These are phyloP conservation scores for Burhinus bistriatus DNA, from an alignment of 2,113 vertebrate genomes.

Conservation along the genomic window DNA sequence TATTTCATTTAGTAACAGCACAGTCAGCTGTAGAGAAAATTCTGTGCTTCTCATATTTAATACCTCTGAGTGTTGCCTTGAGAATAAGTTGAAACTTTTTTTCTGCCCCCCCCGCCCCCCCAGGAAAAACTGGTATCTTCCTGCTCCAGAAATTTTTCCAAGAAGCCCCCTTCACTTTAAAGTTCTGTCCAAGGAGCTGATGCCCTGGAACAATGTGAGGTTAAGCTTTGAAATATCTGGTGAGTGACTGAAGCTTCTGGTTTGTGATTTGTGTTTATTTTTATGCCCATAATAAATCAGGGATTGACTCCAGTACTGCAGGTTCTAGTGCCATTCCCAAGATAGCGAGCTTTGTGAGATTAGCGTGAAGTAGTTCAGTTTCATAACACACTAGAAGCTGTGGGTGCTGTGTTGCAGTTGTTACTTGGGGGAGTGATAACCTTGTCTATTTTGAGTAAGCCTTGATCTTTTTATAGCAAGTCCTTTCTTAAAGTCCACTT, in stretches of 20 bases:
- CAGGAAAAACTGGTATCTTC: conserved; percentile 97
- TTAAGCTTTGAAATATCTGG: conserved; percentile 89
- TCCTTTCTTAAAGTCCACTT: neutral
- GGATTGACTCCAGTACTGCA: neutral
- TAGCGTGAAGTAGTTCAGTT: neutral
- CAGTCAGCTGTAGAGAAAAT: neutral
- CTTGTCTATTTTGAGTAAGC: neutral
- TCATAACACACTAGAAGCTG: neutral
- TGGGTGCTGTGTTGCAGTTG: neutral
- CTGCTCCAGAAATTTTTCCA: conserved; percentile 82
- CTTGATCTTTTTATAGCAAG: neutral
- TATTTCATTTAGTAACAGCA: neutral
- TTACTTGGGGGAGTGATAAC: neutral
- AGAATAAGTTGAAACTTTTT: neutral
- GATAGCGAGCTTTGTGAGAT: neutral
- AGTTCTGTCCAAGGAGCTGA: conserved; percentile 84
- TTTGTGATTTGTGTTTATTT: neutral
- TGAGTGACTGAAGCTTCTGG: conserved; percentile 34
- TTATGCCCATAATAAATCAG: neutral
- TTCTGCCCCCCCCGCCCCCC: neutral
- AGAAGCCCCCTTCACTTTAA: conserved; percentile 80
- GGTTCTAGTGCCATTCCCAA: neutral
- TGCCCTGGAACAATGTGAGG: conserved; percentile 79
- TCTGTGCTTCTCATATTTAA: neutral
- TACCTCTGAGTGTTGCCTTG: neutral